Percentiles rank a stretch among this genome's conserved stretches.
These are phyloP conservation scores for Falco rusticolus DNA, from an alignment of 2,797 vertebrate species.

Conservation along the genomic window DNA sequence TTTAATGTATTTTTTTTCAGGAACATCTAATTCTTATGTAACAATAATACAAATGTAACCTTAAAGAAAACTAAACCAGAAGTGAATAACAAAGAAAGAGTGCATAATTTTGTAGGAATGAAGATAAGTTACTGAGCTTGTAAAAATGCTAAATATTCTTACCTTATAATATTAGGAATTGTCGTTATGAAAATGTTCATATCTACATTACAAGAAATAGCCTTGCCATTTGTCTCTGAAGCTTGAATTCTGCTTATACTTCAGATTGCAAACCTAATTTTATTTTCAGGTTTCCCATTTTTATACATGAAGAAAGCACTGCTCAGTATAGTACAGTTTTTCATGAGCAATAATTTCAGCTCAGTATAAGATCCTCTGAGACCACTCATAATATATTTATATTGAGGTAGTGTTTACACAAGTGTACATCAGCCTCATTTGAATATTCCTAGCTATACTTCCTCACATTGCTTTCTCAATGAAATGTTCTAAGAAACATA, in stretches of 20 bases:
- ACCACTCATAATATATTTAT: neutral
- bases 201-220: neutral
- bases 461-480: neutral
- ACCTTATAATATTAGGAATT: neutral
- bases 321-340: neutral
- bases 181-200: neutral
- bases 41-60: neutral
- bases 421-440: neutral
- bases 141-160: neutral
- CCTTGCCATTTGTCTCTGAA: neutral
- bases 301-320: neutral
- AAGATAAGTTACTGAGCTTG: neutral
- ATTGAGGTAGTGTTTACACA: neutral
- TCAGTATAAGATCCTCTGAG: neutral
- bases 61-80: neutral
- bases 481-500: neutral
- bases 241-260: neutral
- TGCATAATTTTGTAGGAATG: neutral
- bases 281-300: neutral
- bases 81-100: neutral
- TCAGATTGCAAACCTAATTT: neutral
- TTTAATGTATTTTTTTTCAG: neutral
- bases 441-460: neutral
- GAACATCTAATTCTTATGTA: neutral
- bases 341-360: neutral